phyloP scores from a whole-genome alignment of 2,113 vertebrate species.

The Puma concolor region DNA sequence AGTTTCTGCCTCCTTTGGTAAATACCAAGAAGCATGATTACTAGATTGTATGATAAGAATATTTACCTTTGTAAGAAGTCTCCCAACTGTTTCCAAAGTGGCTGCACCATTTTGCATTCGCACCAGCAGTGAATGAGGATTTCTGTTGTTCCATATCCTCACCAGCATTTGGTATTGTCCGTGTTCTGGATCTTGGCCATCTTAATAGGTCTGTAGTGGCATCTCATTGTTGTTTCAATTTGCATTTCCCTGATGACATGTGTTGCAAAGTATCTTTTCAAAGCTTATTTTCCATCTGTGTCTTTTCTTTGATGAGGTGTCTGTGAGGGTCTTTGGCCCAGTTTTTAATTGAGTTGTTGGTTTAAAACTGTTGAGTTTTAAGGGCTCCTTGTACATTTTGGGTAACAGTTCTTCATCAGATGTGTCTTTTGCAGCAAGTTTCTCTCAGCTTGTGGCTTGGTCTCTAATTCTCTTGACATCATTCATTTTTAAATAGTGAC shows the following conservation, averaged over 20 bases:
- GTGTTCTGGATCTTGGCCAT: neutral
- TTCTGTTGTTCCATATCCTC: neutral
- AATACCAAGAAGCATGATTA: neutral
- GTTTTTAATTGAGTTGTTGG: neutral
- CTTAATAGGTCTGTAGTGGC: neutral
- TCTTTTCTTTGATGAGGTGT: neutral
- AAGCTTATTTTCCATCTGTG: neutral
- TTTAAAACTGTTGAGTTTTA: neutral
- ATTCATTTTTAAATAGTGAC: neutral
- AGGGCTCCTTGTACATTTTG: neutral
- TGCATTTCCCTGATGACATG: neutral
- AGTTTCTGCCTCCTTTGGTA: neutral
- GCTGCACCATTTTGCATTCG: neutral
- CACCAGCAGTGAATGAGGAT: neutral
- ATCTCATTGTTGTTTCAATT: neutral
- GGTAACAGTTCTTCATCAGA: neutral
- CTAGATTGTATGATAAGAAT: neutral
- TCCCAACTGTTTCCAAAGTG: neutral
- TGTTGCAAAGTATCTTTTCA: neutral
- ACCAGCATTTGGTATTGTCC: neutral
- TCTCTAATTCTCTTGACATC: neutral
- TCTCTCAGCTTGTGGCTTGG: neutral
- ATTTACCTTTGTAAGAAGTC: neutral
- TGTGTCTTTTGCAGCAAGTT: neutral
- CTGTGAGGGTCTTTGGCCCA: neutral